Evolutionary conservation across 2,888 invertebrate species (phyloP).

Genomic region (Eristalinus sepulchralis): DNA sequence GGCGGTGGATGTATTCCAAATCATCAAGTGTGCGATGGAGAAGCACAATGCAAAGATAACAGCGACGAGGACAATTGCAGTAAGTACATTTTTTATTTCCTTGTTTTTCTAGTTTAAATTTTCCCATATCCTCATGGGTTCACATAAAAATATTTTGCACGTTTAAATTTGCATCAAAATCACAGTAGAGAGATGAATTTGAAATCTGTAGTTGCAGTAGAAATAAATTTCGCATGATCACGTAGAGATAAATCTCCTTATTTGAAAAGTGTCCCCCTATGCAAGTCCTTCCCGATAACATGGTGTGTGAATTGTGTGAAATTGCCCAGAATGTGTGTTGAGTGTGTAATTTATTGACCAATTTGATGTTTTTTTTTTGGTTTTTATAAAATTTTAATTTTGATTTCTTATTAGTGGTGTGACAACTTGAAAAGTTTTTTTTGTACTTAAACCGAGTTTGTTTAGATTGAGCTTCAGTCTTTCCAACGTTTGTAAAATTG

Average conservation of each 20-base stretch:
- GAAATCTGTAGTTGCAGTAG: not conserved
- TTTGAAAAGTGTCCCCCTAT: not conserved
- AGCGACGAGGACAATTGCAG: conserved; percentile 82
- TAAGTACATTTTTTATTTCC: conserved; percentile 75
- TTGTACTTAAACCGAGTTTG: too few species aligned
- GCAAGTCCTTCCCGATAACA: not conserved
- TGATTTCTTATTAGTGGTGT: too few species aligned
- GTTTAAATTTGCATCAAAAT: conserved; percentile 13
- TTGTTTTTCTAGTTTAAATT: not conserved
- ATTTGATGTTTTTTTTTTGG: conserved; percentile 48
- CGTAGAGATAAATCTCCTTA: conserved; percentile 37
- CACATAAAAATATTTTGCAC: conserved; percentile 10
- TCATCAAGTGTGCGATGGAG: conserved; percentile 82
- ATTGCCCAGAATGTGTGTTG: conserved; percentile 20
- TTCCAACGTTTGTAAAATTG: too few species aligned
- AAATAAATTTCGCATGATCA: conserved; percentile 46
- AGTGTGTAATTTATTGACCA: conserved; percentile 23
- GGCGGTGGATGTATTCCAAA: conserved; percentile 80
- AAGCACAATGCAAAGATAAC: conserved; percentile 82
- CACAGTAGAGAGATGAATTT: not conserved
- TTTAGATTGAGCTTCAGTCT: too few species aligned
- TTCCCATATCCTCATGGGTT: not conserved
- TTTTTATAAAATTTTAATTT: not conserved
- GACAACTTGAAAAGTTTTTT: too few species aligned
- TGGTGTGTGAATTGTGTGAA: conserved; percentile 10